phyloP scores from a whole-genome alignment of 1,140 invertebrate species.

The Triops cancriformis region DNA sequence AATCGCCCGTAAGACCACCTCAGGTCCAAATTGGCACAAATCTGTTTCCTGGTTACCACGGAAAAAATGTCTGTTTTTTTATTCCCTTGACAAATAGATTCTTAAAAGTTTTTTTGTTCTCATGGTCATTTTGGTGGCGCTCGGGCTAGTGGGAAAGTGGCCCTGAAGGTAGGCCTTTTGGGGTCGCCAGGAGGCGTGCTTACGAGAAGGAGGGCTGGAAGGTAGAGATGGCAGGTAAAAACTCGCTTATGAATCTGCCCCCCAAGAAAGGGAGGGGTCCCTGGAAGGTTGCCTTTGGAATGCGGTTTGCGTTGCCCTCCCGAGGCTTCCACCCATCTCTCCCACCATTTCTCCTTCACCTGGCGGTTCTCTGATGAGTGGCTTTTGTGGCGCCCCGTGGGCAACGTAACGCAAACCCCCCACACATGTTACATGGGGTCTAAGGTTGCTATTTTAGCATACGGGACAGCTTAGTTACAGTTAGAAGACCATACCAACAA shows the following conservation, averaged over 20 bases:
- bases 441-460: background rate
- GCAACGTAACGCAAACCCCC: background rate
- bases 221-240: constrained; percentile 12
- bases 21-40: too few species aligned
- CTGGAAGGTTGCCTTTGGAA: background rate
- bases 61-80: background rate
- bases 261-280: background rate
- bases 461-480: background rate
- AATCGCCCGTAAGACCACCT: too few species aligned
- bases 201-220: background rate
- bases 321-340: background rate
- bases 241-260: constrained; percentile 13
- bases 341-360: constrained; percentile 6
- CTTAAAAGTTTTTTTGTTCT: background rate
- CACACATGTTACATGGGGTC: constrained; percentile 10
- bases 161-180: constrained; percentile 9
- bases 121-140: background rate
- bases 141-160: background rate
- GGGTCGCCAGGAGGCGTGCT: background rate
- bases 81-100: background rate
- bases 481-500: background rate
- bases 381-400: background rate
- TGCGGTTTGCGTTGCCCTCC: background rate
- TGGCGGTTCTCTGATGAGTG: background rate
- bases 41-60: too few species aligned